Evolutionary conservation across 2,797 vertebrate species (phyloP).

Genomic region (Melanotaenia boesemani): DNA sequence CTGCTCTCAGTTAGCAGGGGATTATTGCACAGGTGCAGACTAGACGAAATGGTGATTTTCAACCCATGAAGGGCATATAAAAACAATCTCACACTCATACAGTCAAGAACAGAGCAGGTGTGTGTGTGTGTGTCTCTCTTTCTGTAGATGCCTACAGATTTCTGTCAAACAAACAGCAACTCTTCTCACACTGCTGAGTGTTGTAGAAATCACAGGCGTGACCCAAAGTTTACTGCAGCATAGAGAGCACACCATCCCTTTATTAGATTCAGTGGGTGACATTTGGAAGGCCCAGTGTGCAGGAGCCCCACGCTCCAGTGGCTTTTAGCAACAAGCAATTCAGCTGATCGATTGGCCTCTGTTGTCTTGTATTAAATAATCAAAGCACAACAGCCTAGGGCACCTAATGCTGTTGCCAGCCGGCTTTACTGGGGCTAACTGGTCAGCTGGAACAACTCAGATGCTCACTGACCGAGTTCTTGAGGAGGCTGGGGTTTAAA

Average conservation of each 20-base stretch:
- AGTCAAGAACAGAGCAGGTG: background rate
- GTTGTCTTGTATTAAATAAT: slow-evolving; percentile 68
- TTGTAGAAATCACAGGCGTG: slow-evolving; percentile 38
- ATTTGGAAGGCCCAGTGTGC: slow-evolving; percentile 58
- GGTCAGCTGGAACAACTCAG: slow-evolving; percentile 44
- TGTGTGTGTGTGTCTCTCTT: background rate
- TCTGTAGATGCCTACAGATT: slow-evolving; percentile 1
- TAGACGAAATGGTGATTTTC: slow-evolving; percentile 2
- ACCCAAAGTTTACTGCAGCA: slow-evolving; percentile 51
- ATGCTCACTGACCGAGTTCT: slow-evolving; percentile 22
- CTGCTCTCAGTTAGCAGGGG: background rate
- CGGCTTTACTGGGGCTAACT: slow-evolving; percentile 21
- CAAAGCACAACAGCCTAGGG: slow-evolving; percentile 54
- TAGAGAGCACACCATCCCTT: slow-evolving; percentile 38
- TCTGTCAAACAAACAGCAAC: slow-evolving; percentile 21
- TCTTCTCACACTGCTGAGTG: slow-evolving; percentile 21
- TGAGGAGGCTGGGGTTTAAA: background rate
- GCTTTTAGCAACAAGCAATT: slow-evolving; percentile 68
- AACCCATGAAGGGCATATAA: background rate
- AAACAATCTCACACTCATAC: background rate
- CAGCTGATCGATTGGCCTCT: slow-evolving; percentile 66
- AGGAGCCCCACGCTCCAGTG: slow-evolving; percentile 53
- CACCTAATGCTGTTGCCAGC: slow-evolving; percentile 26
- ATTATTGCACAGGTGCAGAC: background rate
- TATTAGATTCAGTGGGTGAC: slow-evolving; percentile 57